Base-by-base conservation (phyloP, 2,797 vertebrate species). In the Denticeps clupeoides region DNA sequence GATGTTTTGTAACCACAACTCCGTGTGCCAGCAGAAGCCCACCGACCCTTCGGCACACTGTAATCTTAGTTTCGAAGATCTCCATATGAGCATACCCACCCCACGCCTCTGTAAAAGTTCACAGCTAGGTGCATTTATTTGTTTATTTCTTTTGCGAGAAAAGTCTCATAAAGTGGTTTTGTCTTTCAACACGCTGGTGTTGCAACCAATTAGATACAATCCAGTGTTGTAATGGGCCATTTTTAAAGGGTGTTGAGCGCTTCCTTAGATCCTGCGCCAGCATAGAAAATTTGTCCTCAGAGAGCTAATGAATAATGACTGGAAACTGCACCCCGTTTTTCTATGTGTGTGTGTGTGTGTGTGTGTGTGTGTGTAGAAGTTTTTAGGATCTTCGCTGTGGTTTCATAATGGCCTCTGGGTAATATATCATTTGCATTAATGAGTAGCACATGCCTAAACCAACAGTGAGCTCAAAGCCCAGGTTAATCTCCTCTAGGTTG, bases 1-100 rank as follows among this genome's bases (percentile, higher is more conserved):
- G 83, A 85, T 82, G 79, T 82, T 71, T 59, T 48, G 45, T 72
- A 77, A 82, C 75, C 64, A 75, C 49, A 55, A 72, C 70, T 63
- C 69, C 43, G 59, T 3, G 62, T 67, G 63, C 79, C 75, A 72
- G 68, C 56, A 58, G 44, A 67, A 76, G 74, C 68, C 69, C 68
- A 70, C 70, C 71, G 72, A 64, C 57, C 51, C 64, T 69, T 43
- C 60, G 56, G 55, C 42, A 18, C 58, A 56, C 64, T 62, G 33
- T 55, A 69, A 72, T 64, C 56, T 60, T 59, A 23, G 21, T 67
- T 78, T 83, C 81, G 75, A 79, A 77, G 77, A 73, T 45, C 26
- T 11, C 12, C 32, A 61, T 57, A 70, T 62, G 45, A 64, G 50
- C 58, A 67, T 63, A 47, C 53, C 54, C 41, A 23, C 51, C 64